phyloP scores from a whole-genome alignment of 2,113 vertebrate genomes.

The Sander lucioperca region DNA sequence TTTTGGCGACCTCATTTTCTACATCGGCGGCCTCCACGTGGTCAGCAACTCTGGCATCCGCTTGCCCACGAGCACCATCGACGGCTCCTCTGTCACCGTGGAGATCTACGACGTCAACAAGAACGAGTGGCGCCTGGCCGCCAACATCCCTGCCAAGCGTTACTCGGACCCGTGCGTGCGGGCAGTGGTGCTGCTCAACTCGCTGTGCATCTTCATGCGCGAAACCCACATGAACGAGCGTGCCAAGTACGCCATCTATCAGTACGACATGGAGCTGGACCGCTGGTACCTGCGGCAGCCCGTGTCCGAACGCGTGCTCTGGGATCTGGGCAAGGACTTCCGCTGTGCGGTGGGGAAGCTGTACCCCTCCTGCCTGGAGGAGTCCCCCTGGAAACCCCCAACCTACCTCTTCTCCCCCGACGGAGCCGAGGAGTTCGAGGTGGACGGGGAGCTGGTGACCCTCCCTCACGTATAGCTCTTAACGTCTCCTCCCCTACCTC shows the following conservation, averaged over 20 bases:
- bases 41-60: constrained; percentile 92
- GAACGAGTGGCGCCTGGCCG: constrained; percentile 94
- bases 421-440: constrained; percentile 92
- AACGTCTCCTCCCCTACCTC: constrained; percentile 33
- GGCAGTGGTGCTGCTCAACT: constrained; percentile 92
- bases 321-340: constrained; percentile 96
- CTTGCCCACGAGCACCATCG: constrained; percentile 90
- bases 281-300: constrained; percentile 95
- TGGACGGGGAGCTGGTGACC: constrained; percentile 93
- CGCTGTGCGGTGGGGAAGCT: constrained; percentile 97
- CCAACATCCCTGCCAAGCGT: constrained; percentile 95
- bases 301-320: constrained; percentile 94
- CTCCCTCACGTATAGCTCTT: constrained; percentile 90
- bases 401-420: constrained; percentile 96
- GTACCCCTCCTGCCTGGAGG: constrained; percentile 97
- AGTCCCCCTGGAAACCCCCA: constrained; percentile 97
- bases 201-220: constrained; percentile 93
- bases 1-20: constrained; percentile 96
- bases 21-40: constrained; percentile 95
- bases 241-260: constrained; percentile 95
- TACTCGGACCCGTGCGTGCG: constrained; percentile 95
- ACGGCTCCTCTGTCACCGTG: constrained; percentile 93
- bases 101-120: constrained; percentile 96
- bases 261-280: constrained; percentile 93
- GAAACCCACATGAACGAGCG: constrained; percentile 97